Evolutionary conservation across 2,113 vertebrate genomes (phyloP), one percentile per base, ranked within the genome.

Genomic region (Lates calcarifer): DNA sequence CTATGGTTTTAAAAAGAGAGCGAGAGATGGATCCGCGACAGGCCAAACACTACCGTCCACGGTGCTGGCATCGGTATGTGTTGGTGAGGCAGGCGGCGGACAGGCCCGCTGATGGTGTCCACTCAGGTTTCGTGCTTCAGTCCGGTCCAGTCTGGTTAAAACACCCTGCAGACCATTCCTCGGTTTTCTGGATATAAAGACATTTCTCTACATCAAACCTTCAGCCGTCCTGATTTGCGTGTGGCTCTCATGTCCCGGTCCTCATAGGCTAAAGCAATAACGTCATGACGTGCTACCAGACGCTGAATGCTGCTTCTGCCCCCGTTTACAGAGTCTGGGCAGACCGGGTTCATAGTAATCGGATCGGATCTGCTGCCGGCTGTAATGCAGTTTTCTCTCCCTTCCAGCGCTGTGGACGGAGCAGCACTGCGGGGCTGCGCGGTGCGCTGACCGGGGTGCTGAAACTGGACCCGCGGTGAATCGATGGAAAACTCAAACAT

Each of bases 381-480:
- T 35, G 37, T 35, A 18, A 5, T n/a, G n/a, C n/a, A n/a, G n/a
- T n/a, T n/a, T 2, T 43, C 28, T 71, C 47, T 73, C 26, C 9
- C 43, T 64, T 43, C n/a, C n/a, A n/a, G n/a, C n/a, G n/a, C 51
- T 15, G 37, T 20, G 26, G 20, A 55, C 31, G 18, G 29, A 47
- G 6, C 13, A 14, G 11, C 28, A 0, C 51, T 24, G 60, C n/a
- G 17, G 17, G 51, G 61, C 62, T 51, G 26, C 14, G 18, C 3
- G 81, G 11, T 43, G 80, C 74, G 72, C 90, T 89, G 89, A 77
- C 89, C 87, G 18, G 9, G 79, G 83, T 89, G 69, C 89, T 89
- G 87, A 90, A 87, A 64, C n/a, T 13, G 29, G 53, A 72, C 24
- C 56, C 18, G 14, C 2, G 39, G 5, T 22, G 15, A 17, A 53